Evolutionary conservation across 1,140 invertebrate genomes (phyloP), one percentile per base, ranked within the genome.

Genomic region (Drosophila ambigua): DNA sequence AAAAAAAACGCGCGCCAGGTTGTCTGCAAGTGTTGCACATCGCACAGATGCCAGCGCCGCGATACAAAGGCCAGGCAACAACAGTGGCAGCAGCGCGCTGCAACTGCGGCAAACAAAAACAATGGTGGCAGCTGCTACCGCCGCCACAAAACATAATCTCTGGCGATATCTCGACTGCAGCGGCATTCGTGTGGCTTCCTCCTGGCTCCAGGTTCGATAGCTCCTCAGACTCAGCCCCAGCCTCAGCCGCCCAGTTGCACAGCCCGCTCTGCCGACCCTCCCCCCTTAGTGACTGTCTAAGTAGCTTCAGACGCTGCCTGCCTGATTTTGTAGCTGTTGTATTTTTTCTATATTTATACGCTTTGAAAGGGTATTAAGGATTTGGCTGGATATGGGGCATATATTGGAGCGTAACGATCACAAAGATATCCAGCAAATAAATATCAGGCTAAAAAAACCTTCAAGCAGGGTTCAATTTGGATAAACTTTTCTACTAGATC

Each of bases 1-100:
- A 28, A 44, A 44, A 74, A 74, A 67, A 60, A 28, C 78, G 65
- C 76, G 82, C 82, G 82, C 82, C 82, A 88, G 69, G 78, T 76
- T 87, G 82, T 87, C 82, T 87, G 82, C 82, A 85, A 85, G 82
- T 85, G 82, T 85, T 81, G 82, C 82, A 85, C 83, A 87, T 88
- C 79, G 83, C 82, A 72, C 83, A 87, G 82, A 85, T 85, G 69
- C 82, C 74, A 87, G 71, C 63, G 67, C 71, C 82, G 78, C 63
- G 82, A 88, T 87, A 88, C 78, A 87, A 69, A 87, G 68, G 77
- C 82, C 78, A 81, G 50, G 73, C 60, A 73, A 57, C 65, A 78
- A 13, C 55, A 60, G 23, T 41, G 16, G 20, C 45, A 59, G 15
- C 57, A 24, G 23, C 23, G 23, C 23, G 23, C 23, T 4, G 23